Evolutionary conservation across 2,113 vertebrate genomes (phyloP).

Genomic region (Bos javanicus): DNA sequence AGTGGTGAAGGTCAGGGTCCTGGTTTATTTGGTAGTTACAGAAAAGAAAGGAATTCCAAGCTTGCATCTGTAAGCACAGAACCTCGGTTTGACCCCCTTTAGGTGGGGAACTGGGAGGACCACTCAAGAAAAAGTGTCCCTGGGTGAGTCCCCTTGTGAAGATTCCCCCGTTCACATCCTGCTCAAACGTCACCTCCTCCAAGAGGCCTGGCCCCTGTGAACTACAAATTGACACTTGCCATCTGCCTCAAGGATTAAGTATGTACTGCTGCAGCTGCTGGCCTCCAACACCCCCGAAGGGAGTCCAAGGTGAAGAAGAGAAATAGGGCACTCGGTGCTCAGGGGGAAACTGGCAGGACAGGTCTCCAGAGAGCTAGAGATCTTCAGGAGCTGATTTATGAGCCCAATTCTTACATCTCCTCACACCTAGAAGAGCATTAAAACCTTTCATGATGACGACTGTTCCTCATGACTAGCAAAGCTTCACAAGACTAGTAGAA

Average conservation of each 20-base stretch:
- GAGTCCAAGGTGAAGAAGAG: background rate
- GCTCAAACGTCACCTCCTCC: background rate
- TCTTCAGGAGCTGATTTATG: background rate
- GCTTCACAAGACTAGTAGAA: background rate
- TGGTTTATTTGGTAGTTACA: background rate
- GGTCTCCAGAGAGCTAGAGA: background rate
- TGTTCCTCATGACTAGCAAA: background rate
- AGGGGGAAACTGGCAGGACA: background rate
- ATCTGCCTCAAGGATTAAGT: background rate
- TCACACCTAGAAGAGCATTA: background rate
- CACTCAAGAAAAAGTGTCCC: too few species aligned
- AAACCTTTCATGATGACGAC: background rate
- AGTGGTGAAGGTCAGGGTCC: background rate
- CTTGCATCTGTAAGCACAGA: background rate
- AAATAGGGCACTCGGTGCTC: background rate
- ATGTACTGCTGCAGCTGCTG: background rate
- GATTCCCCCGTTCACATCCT: too few species aligned
- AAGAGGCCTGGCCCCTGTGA: background rate
- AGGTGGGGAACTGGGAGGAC: background rate
- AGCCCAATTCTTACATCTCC: background rate
- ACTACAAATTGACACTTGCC: background rate
- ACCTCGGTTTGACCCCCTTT: too few species aligned
- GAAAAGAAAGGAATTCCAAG: background rate
- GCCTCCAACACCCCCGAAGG: background rate
- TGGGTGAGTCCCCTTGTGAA: background rate